These are phyloP conservation scores for Megaustenia siamemsis DNA, from an alignment of 2,888 invertebrate species.

Conservation along the genomic window DNA sequence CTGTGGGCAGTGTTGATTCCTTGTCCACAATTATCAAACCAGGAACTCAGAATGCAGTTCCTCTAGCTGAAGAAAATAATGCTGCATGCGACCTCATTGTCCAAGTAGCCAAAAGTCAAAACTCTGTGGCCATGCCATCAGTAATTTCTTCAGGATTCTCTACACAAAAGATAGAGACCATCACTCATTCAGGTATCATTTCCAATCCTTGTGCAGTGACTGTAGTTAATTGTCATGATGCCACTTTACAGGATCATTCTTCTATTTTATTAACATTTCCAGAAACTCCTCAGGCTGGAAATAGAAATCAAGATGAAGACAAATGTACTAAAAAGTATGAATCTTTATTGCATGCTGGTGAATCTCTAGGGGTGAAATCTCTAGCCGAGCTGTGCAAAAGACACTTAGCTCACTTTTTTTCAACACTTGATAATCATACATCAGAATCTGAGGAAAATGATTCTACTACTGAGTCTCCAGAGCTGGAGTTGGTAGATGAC, in stretches of 20 bases:
- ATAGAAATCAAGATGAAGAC: not conserved
- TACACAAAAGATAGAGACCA: not conserved
- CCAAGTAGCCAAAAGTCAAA: not conserved
- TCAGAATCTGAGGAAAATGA: slow-evolving; percentile 49
- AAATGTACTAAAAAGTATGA: not conserved
- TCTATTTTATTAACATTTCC: slow-evolving; percentile 18
- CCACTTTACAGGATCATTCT: not conserved
- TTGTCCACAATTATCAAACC: not conserved
- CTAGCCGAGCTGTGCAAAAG: slow-evolving; percentile 43
- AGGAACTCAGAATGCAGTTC: not conserved
- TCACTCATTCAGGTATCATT: not conserved
- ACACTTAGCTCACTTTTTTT: slow-evolving; percentile 28
- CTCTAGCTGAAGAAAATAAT: not conserved
- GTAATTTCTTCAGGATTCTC: no score
- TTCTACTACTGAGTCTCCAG: slow-evolving; percentile 29
- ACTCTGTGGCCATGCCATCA: not conserved
- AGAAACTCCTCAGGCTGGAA: slow-evolving; percentile 3
- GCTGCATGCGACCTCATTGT: not conserved
- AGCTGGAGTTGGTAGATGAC: slow-evolving; percentile 18
- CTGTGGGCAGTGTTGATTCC: not conserved
- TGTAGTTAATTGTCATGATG: not conserved
- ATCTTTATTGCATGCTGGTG: not conserved
- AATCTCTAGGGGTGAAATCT: not conserved
- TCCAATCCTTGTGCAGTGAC: not conserved
- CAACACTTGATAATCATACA: slow-evolving; percentile 41